Conservation (phyloP, 2,888 invertebrate genomes). For the Tupiocoris notatus region DNA sequence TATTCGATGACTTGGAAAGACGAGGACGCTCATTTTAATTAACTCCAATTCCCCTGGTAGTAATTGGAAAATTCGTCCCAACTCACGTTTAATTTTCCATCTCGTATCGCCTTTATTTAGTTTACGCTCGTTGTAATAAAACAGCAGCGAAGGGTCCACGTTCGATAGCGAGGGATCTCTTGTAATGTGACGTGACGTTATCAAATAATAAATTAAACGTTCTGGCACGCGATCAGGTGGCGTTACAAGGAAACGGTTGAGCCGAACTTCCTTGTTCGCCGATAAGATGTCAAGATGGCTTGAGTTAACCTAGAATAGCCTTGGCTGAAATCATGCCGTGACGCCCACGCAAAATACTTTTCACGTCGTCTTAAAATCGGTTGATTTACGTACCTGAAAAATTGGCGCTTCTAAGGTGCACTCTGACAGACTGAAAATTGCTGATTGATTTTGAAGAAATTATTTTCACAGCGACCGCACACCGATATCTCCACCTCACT, state of each 20-base stretch:
- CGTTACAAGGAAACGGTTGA: constrained; percentile 18
- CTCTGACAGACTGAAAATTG: too few relatives aligned
- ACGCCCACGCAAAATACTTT: neutral
- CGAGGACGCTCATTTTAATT: neutral
- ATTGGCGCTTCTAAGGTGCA: too few relatives aligned
- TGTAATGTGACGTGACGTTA: constrained; percentile 31
- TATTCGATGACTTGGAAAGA: too few relatives aligned
- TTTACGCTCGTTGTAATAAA: neutral
- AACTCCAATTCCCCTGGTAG: neutral
- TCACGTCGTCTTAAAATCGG: too few relatives aligned
- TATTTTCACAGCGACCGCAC: too few relatives aligned
- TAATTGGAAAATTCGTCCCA: neutral
- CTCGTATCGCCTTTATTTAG: neutral
- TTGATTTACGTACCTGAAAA: too few relatives aligned
- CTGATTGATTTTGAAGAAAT: too few relatives aligned
- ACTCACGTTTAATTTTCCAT: neutral
- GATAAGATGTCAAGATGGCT: constrained; percentile 2
- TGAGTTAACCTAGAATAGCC: neutral
- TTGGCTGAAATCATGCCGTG: too few relatives aligned
- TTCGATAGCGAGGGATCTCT: neutral
- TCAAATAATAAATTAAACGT: constrained; percentile 29
- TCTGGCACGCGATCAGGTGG: constrained; percentile 24
- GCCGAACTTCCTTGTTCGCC: neutral
- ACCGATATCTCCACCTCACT: too few relatives aligned
- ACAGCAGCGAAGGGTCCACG: neutral